These are phyloP conservation scores for Nasonia oneida DNA, from an alignment of 2,888 invertebrate genomes.

Conservation along the genomic window DNA sequence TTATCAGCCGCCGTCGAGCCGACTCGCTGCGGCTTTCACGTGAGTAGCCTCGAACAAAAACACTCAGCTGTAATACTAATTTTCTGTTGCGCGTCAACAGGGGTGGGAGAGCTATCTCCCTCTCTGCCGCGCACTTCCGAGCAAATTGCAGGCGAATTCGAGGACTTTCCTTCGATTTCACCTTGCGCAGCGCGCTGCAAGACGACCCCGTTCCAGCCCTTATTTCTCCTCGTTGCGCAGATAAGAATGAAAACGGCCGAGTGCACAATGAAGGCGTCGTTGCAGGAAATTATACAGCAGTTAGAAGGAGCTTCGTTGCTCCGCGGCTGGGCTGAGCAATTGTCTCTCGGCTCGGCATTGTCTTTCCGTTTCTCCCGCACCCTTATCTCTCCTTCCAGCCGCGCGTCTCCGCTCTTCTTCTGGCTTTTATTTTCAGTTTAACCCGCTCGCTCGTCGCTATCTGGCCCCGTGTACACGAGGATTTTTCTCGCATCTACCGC, in stretches of 20 bases:
- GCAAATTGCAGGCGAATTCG: constrained; percentile 57
- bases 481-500: constrained; percentile 30
- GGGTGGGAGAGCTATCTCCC: constrained; percentile 8
- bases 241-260: constrained; percentile 77
- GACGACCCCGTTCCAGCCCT: constrained; percentile 32
- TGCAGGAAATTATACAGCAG: constrained; percentile 80
- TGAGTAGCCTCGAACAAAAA: constrained; percentile 44
- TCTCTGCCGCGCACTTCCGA: constrained; percentile 35
- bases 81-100: background rate
- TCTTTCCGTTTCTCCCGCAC: constrained; percentile 67
- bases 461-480: background rate
- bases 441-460: constrained; percentile 37
- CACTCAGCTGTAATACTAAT: constrained; percentile 46
- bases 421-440: constrained; percentile 58
- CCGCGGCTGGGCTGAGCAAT: constrained; percentile 73
- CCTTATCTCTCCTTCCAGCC: constrained; percentile 44
- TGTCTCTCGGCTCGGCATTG: constrained; percentile 76
- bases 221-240: constrained; percentile 62
- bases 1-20: background rate
- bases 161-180: constrained; percentile 32
- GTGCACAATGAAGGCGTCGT: constrained; percentile 79
- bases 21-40: constrained; percentile 28
- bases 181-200: background rate
- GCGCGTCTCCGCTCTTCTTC: constrained; percentile 31
- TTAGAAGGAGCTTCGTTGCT: constrained; percentile 75